Evolutionary conservation across 2,888 invertebrate species (phyloP), one percentile per base, ranked within the genome.

Genomic region (Coenonympha arcania): DNA sequence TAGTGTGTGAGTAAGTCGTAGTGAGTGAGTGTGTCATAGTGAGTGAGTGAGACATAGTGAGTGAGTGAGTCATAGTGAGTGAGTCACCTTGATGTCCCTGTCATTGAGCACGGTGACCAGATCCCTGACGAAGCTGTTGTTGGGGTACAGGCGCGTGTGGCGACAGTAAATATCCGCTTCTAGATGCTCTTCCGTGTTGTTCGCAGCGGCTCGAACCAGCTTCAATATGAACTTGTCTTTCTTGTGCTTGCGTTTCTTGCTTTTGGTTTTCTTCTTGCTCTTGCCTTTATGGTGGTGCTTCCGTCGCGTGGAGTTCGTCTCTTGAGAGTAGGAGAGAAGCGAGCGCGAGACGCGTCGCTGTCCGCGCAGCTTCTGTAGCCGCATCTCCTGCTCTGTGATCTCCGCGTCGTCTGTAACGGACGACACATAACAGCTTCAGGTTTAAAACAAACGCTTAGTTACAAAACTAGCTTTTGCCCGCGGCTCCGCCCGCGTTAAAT

Each of bases 171-270:
- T 58, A 45, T 82, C 83, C 36, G 71, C 68, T 55, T 85, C 84
- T 5, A 85, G 53, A 45, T 85, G 84, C 0, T 85, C 74, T 6
- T 73, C 72, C 0, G 66, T 60, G 16, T 59, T 55, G 60, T 77
- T 76, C 0, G 65, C 54, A 18, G 24, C 13, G 0, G 65, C 66
- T 0, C 84, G 63, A 2, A 74, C 56, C 4, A 85, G 52, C 39
- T 69, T 70, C 39, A 85, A 55, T 3, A 84, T 72, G 63, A 85
- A 85, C 61, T 82, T 83, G 69, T 85, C 79, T 56, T 80, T 82
- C 6, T 55, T 58, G 26, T 58, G 64, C 41, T 63, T 67, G 42
- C 47, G 60, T 30, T 57, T 64, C 16, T 50, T 39, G 39, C 58
- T n/a, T 42, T 33, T 57, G 50, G 31, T 60, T 79, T 80, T 82